phyloP scores from a whole-genome alignment of 2,888 invertebrate genomes.

The Agrilus biguttatus region DNA sequence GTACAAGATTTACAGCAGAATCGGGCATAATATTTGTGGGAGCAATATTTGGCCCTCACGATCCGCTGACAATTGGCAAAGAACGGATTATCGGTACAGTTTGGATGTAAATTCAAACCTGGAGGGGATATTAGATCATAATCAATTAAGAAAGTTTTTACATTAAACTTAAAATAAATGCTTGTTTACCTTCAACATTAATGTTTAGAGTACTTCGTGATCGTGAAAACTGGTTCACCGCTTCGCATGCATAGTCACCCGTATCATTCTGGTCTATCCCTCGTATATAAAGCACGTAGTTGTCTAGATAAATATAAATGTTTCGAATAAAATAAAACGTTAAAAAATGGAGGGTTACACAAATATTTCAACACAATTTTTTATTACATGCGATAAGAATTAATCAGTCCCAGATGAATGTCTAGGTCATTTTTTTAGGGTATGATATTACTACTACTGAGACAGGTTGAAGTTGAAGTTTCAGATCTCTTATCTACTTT shows the following conservation, averaged over 20 bases:
- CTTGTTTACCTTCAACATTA: constrained; percentile 53
- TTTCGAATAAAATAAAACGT: too few relatives aligned
- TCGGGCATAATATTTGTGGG: constrained; percentile 79
- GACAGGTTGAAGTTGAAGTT: too few relatives aligned
- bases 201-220: constrained; percentile 51
- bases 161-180: background rate
- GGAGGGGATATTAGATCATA: constrained; percentile 10
- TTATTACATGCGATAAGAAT: too few relatives aligned
- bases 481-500: too few relatives aligned
- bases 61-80: constrained; percentile 85
- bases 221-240: constrained; percentile 56
- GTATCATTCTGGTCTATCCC: constrained; percentile 52
- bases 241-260: constrained; percentile 73
- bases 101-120: constrained; percentile 62
- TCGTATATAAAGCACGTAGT: constrained; percentile 54
- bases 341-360: too few relatives aligned
- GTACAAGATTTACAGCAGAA: constrained; percentile 93
- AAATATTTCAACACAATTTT: background rate
- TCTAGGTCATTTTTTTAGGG: too few relatives aligned
- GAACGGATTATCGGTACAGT: constrained; percentile 75
- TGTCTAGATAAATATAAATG: constrained; percentile 31
- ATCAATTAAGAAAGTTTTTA: constrained; percentile 1
- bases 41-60: constrained; percentile 69
- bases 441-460: too few relatives aligned
- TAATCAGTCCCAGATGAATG: too few relatives aligned